Evolutionary conservation across 2,888 invertebrate genomes (phyloP), one percentile per base, ranked within the genome.

Genomic region (Synanthedon andrenaeformis): DNA sequence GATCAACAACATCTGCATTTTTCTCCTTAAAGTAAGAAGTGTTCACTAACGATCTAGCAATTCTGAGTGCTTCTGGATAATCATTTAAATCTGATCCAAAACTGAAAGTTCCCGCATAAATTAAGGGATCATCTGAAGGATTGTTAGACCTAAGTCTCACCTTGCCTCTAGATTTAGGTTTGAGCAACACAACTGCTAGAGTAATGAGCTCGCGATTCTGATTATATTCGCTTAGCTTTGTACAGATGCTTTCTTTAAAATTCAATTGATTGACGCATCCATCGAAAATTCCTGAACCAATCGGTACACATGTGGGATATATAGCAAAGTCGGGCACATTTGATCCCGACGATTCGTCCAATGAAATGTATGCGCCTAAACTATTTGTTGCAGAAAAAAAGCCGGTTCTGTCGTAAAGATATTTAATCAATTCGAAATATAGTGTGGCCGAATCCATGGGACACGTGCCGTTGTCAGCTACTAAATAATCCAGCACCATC

Each of bases 241-340:
- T 54, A 56, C 85, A 85, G 19, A 76, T 70, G 1, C 64, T 58
- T 1, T 64, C 56, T 2, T 66, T 63, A 41, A 78, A 74, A 3
- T 79, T 79, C 4, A 81, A 51, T 12, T 69, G 53, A 1, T 56
- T 57, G 0, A 59, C 4, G 51, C 84, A 85, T 0, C 63, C 58
- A 0, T 63, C 53, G 52, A 72, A 71, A 52, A 74, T 72, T 0
- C 61, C 53, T 3, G 59, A 59, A 3, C 59, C 58, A 5, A 62
- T 54, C 0, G 78, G 66, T 23, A 70, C 55, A 53, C 84, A 84
- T 3, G 69, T 61, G 0, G 84, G 82, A 50, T 83, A 84, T 41
- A 82, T 70, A 0, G 72, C 81, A 52, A 81, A 82, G 51, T 83
- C 75, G 1, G 85, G 82, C 1, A 72, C 64, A 14, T 72, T 70